These are phyloP conservation scores for Gadopsis marmoratus DNA, from an alignment of 2,797 vertebrate genomes.

Conservation along the genomic window DNA sequence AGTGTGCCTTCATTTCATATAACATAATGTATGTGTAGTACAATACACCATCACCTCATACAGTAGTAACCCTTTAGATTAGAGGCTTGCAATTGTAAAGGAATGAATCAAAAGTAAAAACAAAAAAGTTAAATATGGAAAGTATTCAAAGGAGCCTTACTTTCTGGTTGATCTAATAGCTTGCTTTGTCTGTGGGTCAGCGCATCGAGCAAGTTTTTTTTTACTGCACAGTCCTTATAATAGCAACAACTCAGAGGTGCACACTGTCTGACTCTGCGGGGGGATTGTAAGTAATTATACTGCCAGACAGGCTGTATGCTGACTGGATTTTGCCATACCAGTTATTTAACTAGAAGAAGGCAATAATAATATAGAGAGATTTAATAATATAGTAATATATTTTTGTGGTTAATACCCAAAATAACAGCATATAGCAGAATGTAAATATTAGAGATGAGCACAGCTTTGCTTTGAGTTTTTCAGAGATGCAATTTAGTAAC, in stretches of 20 bases:
- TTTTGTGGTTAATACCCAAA: slow-evolving; percentile 23
- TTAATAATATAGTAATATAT: slow-evolving; percentile 5
- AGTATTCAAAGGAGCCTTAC: not conserved
- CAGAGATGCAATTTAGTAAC: slow-evolving; percentile 5
- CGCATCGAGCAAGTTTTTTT: slow-evolving; percentile 33
- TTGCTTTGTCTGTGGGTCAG: slow-evolving; percentile 49
- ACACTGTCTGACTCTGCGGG: slow-evolving; percentile 19
- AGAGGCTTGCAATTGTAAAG: not conserved
- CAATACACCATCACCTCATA: not conserved
- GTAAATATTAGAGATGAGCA: slow-evolving; percentile 10
- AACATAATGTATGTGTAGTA: slow-evolving; percentile 9
- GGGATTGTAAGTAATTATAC: slow-evolving; percentile 46
- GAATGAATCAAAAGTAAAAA: not conserved
- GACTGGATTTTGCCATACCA: slow-evolving; percentile 30
- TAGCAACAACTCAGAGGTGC: slow-evolving; percentile 34
- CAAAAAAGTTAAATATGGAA: not conserved
- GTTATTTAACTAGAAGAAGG: slow-evolving; percentile 40
- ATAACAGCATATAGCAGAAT: slow-evolving; percentile 1
- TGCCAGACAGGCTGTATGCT: slow-evolving; percentile 14
- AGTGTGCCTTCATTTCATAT: slow-evolving; percentile 6
- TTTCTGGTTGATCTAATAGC: slow-evolving; percentile 12
- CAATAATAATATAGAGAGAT: slow-evolving; percentile 27
- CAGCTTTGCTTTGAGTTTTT: not conserved
- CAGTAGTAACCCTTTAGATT: not conserved
- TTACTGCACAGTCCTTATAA: slow-evolving; percentile 29